A percentile compares a stretch with the other conserved stretches of the same genome.
phyloP scores from a whole-genome alignment of 2,113 vertebrate species.

The Nibea coibor region DNA sequence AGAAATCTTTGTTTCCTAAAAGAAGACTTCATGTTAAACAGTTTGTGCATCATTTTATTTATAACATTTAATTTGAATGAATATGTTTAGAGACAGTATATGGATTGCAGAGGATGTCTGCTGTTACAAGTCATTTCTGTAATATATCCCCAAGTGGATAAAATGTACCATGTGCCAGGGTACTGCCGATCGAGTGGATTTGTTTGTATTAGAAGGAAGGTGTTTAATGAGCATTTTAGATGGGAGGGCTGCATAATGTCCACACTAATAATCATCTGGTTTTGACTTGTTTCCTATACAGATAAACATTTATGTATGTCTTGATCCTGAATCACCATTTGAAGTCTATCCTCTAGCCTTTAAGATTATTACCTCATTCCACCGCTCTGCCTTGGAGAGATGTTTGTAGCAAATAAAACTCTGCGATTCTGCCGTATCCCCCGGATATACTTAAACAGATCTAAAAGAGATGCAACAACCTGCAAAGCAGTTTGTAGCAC shows the following conservation, averaged over 20 bases:
- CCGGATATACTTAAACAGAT: constrained; percentile 26
- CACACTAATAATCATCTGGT: constrained; percentile 11
- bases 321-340: constrained; percentile 1
- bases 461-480: constrained; percentile 4
- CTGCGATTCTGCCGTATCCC: constrained; percentile 30
- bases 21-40: neutral
- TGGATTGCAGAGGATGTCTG: neutral
- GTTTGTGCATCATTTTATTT: neutral
- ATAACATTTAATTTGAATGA: neutral
- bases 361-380: neutral
- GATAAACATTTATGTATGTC: neutral
- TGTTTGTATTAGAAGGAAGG: neutral
- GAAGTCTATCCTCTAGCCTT: neutral
- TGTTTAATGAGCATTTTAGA: neutral
- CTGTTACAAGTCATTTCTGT: neutral
- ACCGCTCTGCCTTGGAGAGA: constrained; percentile 18
- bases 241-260: neutral
- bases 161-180: constrained; percentile 4
- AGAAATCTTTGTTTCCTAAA: neutral
- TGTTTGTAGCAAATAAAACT: constrained; percentile 40
- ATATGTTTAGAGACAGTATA: neutral
- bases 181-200: neutral
- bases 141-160: constrained; percentile 16
- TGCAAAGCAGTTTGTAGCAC: constrained; percentile 10
- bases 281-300: constrained; percentile 1